Percentiles rank a stretch among this genome's conserved stretches.
phyloP scores from a whole-genome alignment of 2,888 invertebrate genomes.

The Drosophila heteroneura region DNA sequence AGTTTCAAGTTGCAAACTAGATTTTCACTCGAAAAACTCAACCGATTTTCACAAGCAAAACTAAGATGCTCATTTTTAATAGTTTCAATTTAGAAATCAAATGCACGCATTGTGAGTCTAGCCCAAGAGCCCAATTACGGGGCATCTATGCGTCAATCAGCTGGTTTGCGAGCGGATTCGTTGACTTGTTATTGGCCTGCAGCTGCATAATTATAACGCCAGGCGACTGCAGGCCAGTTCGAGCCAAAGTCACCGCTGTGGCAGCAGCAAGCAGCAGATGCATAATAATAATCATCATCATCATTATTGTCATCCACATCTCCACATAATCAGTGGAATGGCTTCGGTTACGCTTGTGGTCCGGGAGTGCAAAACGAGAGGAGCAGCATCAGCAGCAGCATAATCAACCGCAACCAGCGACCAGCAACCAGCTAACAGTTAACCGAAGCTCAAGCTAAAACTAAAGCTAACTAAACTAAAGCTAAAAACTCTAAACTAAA shows the following conservation, averaged over 20 bases:
- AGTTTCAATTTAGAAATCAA: no score
- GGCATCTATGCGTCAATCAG: conserved; percentile 9
- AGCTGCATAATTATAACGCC: conserved; percentile 68
- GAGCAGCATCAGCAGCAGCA: conserved; percentile 50
- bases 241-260: background rate
- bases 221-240: conserved; percentile 28
- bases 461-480: conserved; percentile 34
- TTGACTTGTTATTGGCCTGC: conserved; percentile 56
- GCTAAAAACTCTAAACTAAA: conserved; percentile 28
- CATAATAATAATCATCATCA: conserved; percentile 15
- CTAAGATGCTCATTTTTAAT: background rate
- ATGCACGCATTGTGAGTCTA: background rate
- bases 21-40: background rate
- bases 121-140: background rate
- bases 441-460: conserved; percentile 32
- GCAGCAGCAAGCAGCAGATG: conserved; percentile 44
- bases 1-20: background rate
- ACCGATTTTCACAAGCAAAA: background rate
- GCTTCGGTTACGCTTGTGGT: conserved; percentile 70
- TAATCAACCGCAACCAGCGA: conserved; percentile 80
- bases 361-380: conserved; percentile 45
- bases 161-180: background rate
- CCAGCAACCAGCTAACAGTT: conserved; percentile 47
- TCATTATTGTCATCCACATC: conserved; percentile 40
- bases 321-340: conserved; percentile 54